These are phyloP conservation scores for Heliopora coerulea DNA, from an alignment of 92 coral and sea anemone genomes.

Conservation along the genomic window DNA sequence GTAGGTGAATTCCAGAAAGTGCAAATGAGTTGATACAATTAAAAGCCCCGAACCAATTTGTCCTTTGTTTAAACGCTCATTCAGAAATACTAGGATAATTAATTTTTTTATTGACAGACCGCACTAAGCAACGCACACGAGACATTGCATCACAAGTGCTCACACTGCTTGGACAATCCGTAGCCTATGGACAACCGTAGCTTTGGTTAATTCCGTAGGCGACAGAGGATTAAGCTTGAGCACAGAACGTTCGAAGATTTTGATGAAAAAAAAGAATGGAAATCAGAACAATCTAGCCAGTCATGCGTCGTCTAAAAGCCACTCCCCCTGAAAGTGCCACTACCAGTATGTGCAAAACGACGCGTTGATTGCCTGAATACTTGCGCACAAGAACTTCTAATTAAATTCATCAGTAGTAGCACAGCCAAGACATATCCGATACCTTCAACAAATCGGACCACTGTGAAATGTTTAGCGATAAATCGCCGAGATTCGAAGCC, in stretches of 20 bases:
- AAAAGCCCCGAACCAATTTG: constrained; percentile 13
- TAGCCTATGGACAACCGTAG: too few species aligned
- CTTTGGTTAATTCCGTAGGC: too few species aligned
- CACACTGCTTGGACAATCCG: not conserved
- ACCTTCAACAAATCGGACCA: not conserved
- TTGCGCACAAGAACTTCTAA: not conserved
- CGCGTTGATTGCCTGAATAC: not conserved
- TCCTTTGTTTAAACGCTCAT: not conserved
- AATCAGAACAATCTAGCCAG: not conserved
- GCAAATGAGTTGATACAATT: constrained; percentile 36
- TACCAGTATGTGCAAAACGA: not conserved
- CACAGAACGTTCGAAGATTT: not conserved
- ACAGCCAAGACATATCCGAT: not conserved
- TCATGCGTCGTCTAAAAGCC: too few species aligned
- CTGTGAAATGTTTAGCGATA: constrained; percentile 13
- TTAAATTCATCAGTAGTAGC: constrained; percentile 7
- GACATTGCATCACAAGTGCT: too few species aligned
- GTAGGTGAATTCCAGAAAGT: constrained; percentile 16
- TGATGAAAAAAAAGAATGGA: not conserved
- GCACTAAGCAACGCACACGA: not conserved
- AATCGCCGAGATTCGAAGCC: not conserved
- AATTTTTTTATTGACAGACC: not conserved
- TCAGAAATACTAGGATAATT: constrained; percentile 10
- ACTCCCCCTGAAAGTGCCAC: not conserved
- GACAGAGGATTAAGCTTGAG: too few species aligned